Evolutionary conservation across 2,797 vertebrate species (phyloP), one percentile per base, ranked within the genome.

Genomic region (Siniperca obscura): DNA sequence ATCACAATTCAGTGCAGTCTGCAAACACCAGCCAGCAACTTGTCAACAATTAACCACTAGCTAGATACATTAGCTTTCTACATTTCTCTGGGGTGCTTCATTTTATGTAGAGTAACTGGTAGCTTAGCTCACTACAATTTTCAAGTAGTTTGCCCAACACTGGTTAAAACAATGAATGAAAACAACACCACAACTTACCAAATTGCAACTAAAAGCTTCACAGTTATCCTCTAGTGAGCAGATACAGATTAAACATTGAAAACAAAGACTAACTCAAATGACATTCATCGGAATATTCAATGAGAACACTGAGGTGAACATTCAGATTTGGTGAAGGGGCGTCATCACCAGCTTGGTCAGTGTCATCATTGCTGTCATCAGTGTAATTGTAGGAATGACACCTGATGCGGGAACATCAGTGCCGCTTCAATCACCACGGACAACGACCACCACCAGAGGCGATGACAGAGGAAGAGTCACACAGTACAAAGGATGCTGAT

Each of bases 401-500:
- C 48, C 22, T 46, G 5, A 42, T 56, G 52, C 34, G 19, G 46
- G 53, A 84, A 42, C 84, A 80, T 90, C 84, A 82, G 66, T 55
- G 66, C 53, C 0, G 59, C 85, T 78, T 82, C 52, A 86, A 13
- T 86, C 80, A 72, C 14, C 27, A n/a, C n/a, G 44, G 74, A 82
- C 70, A 70, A 71, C 59, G 36, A 62, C 72, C 56, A 56, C 46
- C 75, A 65, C 66, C 30, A 30, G 75, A 80, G 76, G 72, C 69
- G 12, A 80, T 68, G 74, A 80, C 69, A 76, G 53, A 34, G 65
- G 53, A 68, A 38, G 77, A 69, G 59, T 80, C 78, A 48, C 21
- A 17, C n/a, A 46, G 66, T 36, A 79, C 65, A 82, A 76, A 80
- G 80, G 76, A 74, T n/a, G 56, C 78, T 48, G 66, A 77, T 74